phyloP scores from a whole-genome alignment of 2,888 invertebrate species.

The Volucella bombylans region DNA sequence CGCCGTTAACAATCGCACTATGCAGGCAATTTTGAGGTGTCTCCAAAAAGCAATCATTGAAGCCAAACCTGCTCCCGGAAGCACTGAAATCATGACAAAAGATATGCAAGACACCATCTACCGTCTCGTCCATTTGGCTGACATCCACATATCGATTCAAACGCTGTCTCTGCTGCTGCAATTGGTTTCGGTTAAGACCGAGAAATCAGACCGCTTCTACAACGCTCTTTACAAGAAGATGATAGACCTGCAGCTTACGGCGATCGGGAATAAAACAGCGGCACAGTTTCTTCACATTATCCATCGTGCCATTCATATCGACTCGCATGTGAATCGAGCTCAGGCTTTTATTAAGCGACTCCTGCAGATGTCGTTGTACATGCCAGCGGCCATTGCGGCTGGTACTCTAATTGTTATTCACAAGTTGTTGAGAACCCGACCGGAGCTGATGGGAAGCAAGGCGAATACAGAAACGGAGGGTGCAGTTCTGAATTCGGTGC shows the following conservation, averaged over 20 bases:
- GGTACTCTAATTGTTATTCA: constrained; percentile 87
- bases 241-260: constrained; percentile 87
- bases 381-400: constrained; percentile 90
- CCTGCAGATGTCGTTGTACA: constrained; percentile 87
- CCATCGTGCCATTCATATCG: constrained; percentile 92
- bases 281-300: constrained; percentile 93
- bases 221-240: constrained; percentile 94
- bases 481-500: constrained; percentile 50
- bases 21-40: constrained; percentile 91
- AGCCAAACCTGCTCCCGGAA: constrained; percentile 78
- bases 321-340: constrained; percentile 87
- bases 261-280: constrained; percentile 84
- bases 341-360: constrained; percentile 93
- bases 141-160: constrained; percentile 87
- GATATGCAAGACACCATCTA: constrained; percentile 87
- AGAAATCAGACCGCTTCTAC: constrained; percentile 86
- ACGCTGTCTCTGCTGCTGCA: constrained; percentile 81
- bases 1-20: constrained; percentile 91
- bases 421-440: constrained; percentile 85
- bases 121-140: constrained; percentile 90
- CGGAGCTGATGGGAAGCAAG: constrained; percentile 82
- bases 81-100: constrained; percentile 79
- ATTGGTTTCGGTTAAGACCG: constrained; percentile 79
- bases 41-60: constrained; percentile 87
- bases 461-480: constrained; percentile 58